Evolutionary conservation across 2,113 vertebrate genomes (phyloP).

Genomic region (Eretmochelys imbricata): DNA sequence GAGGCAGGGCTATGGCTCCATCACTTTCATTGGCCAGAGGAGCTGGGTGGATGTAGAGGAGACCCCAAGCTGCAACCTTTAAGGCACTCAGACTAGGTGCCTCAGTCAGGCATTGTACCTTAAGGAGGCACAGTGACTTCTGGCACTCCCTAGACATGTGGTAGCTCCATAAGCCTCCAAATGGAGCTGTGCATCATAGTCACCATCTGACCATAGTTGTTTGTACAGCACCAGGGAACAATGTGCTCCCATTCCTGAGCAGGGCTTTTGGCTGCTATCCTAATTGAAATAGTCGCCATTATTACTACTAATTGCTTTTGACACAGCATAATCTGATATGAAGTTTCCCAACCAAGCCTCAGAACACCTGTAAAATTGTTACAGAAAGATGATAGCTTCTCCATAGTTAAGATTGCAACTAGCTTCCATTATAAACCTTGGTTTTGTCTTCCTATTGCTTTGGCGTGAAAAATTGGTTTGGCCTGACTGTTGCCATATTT

Average conservation of each 20-base stretch:
- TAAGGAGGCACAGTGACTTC: background rate
- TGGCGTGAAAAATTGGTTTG: background rate
- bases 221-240: background rate
- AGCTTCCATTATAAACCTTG: rapidly evolving
- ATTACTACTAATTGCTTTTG: background rate
- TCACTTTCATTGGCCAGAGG: rapidly evolving
- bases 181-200: background rate
- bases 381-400: background rate
- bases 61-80: background rate
- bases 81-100: background rate
- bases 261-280: background rate
- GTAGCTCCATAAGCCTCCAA: background rate
- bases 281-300: background rate
- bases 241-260: background rate
- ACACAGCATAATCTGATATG: rapidly evolving
- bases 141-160: background rate
- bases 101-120: rapidly evolving
- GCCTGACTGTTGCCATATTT: no score
- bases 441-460: background rate
- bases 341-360: background rate
- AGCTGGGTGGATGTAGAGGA: background rate
- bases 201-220: background rate
- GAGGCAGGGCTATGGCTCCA: background rate
- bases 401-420: background rate
- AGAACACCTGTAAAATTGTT: rapidly evolving